These are phyloP conservation scores for Pomacea canaliculata DNA, from an alignment of 2,888 invertebrate species.

Conservation along the genomic window DNA sequence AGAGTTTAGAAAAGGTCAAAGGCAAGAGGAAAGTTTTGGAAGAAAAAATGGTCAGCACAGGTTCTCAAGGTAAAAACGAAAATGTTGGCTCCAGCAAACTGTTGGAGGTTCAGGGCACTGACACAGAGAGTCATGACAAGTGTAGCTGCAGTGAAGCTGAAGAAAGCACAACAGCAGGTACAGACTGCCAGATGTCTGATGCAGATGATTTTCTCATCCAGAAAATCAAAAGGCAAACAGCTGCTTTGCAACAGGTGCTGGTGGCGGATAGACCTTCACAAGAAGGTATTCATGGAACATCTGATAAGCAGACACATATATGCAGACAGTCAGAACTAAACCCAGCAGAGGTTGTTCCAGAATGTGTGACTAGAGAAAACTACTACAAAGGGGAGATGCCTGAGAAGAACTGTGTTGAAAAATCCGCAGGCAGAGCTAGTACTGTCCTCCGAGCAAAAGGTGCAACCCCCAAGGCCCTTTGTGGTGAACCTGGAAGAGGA, in stretches of 20 bases:
- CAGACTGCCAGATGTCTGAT: not conserved
- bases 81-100: not conserved
- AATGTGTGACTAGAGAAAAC: no score
- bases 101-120: not conserved
- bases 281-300: not conserved
- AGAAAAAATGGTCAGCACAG: not conserved
- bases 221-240: not conserved
- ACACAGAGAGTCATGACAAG: not conserved
- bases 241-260: not conserved
- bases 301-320: not conserved
- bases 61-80: not conserved
- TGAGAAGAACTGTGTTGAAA: no score
- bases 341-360: no score
- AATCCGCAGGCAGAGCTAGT: no score
- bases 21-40: no score
- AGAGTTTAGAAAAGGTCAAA: no score
- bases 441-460: no score
- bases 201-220: not conserved
- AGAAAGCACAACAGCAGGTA: not conserved
- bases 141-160: not conserved
- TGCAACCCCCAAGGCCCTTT: no score
- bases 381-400: no score
- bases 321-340: no score
- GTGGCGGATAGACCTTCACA: not conserved
- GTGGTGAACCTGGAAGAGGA: no score